phyloP scores from a whole-genome alignment of 2,797 vertebrate species.

The Sebastes steindachneri region DNA sequence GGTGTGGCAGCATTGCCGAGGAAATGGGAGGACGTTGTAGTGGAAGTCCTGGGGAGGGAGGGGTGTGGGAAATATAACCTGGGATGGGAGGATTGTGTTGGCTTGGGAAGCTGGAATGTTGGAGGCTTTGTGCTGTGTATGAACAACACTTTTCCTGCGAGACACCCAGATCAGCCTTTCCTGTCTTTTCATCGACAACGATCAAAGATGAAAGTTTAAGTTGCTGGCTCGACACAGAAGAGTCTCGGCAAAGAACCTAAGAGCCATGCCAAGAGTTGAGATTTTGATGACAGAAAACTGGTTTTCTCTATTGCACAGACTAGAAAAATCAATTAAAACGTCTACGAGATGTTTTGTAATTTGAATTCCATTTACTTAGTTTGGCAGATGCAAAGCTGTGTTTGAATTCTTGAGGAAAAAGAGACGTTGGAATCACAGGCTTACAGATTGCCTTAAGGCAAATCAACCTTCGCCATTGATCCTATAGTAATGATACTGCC shows the following conservation, averaged over 20 bases:
- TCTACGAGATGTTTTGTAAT: neutral
- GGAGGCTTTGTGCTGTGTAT: slow-evolving; percentile 66
- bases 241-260: neutral
- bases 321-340: neutral
- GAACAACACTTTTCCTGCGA: slow-evolving; percentile 68
- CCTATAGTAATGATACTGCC: neutral
- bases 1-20: slow-evolving; percentile 48
- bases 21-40: slow-evolving; percentile 52
- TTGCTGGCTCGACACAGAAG: slow-evolving; percentile 7
- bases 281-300: neutral
- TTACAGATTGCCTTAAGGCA: neutral
- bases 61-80: slow-evolving; percentile 64
- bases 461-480: neutral
- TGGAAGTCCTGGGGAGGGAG: slow-evolving; percentile 56
- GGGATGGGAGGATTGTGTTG: slow-evolving; percentile 61
- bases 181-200: slow-evolving; percentile 32
- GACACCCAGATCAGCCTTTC: slow-evolving; percentile 49
- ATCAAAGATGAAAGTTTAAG: slow-evolving; percentile 18
- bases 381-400: neutral
- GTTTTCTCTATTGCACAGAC: neutral
- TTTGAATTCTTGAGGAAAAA: neutral
- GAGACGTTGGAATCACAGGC: neutral
- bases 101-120: slow-evolving; percentile 64
- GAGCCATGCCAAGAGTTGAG: neutral
- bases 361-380: neutral